Percentiles rank a stretch among this genome's conserved stretches.
phyloP scores from a whole-genome alignment of 2,888 invertebrate genomes.

The Cistogaster globosa region DNA sequence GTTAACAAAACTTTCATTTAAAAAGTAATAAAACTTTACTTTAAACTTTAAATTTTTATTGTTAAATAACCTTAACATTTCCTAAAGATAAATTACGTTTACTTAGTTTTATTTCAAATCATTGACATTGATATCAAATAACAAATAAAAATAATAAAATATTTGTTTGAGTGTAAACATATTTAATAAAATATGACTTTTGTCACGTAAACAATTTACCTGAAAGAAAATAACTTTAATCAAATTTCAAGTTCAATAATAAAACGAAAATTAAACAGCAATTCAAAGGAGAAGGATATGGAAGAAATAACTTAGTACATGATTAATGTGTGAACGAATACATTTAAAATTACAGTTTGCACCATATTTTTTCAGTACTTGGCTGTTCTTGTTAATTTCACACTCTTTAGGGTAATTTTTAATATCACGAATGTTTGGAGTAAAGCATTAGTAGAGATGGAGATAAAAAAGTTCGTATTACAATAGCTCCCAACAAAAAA shows the following conservation, averaged over 20 bases:
- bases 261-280: not conserved
- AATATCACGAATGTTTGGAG: too few species aligned
- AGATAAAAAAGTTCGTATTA: too few species aligned
- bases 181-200: slow-evolving; percentile 50
- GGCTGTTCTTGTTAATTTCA: too few species aligned
- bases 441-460: too few species aligned
- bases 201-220: slow-evolving; percentile 67
- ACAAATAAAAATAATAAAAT: slow-evolving; percentile 28
- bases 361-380: too few species aligned
- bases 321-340: not conserved
- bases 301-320: not conserved
- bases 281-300: not conserved
- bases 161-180: slow-evolving; percentile 32
- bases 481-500: too few species aligned
- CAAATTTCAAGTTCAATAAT: slow-evolving; percentile 49
- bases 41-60: too few species aligned
- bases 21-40: too few species aligned
- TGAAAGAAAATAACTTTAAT: slow-evolving; percentile 21
- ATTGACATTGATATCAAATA: slow-evolving; percentile 54
- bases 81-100: not conserved
- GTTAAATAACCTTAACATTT: not conserved
- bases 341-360: too few species aligned
- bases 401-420: too few species aligned
- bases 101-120: slow-evolving; percentile 3
- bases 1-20: too few species aligned